Conservation (phyloP, 2,888 invertebrate genomes). For the Poecilus cupreus region DNA sequence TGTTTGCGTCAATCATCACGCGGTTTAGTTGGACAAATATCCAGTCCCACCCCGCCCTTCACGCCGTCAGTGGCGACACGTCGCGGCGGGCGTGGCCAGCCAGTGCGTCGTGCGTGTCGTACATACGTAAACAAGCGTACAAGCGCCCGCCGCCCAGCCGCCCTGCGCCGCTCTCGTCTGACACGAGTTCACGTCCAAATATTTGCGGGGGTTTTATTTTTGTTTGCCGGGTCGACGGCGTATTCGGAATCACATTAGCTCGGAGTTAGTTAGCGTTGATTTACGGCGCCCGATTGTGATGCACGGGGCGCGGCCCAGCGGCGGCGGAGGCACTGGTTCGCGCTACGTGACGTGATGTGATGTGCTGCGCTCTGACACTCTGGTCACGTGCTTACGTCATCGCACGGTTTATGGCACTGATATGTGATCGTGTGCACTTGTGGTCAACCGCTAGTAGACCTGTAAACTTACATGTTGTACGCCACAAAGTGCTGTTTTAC, state of each 20-base stretch:
- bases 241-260: slow-evolving; percentile 57
- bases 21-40: background rate
- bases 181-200: slow-evolving; percentile 54
- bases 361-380: slow-evolving; percentile 18
- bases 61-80: background rate
- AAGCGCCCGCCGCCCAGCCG: slow-evolving; percentile 32
- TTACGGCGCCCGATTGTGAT: slow-evolving; percentile 56
- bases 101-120: slow-evolving; percentile 45
- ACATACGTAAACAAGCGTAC: slow-evolving; percentile 54
- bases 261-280: slow-evolving; percentile 58
- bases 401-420: slow-evolving; percentile 46
- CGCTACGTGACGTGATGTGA: slow-evolving; percentile 18
- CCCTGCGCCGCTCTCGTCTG: background rate
- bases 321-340: slow-evolving; percentile 19
- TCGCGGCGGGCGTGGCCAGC: slow-evolving; percentile 32
- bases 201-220: slow-evolving; percentile 58
- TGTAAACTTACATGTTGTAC: background rate
- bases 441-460: slow-evolving; percentile 2
- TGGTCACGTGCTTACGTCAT: slow-evolving; percentile 54
- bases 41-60: background rate
- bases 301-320: slow-evolving; percentile 37
- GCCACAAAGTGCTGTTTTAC: background rate
- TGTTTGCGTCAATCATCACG: background rate
- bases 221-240: slow-evolving; percentile 47
- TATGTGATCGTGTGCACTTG: slow-evolving; percentile 51